A percentile compares a stretch with the other conserved stretches of the same genome.
These are phyloP conservation scores for Sarcophaga peregrina DNA, from an alignment of 1,140 invertebrate genomes.

Conservation along the genomic window DNA sequence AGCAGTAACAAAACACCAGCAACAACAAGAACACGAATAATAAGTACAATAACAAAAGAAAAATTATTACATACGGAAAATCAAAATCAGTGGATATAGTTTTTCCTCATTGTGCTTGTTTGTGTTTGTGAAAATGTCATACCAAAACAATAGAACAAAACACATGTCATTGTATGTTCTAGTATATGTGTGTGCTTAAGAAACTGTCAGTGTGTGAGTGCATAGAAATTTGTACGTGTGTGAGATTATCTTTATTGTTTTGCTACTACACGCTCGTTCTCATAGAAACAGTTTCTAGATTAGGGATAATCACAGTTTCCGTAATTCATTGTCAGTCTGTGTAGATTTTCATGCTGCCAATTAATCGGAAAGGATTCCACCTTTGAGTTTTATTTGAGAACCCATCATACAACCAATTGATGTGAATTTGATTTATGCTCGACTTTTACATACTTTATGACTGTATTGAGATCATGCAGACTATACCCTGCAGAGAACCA, in stretches of 20 bases:
- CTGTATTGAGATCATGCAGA: no score
- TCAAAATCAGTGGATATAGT: not conserved
- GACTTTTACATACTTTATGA: no score
- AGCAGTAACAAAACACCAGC: no score
- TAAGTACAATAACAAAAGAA: not conserved
- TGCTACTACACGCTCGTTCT: not conserved
- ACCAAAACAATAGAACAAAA: slow-evolving; percentile 1
- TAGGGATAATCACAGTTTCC: not conserved
- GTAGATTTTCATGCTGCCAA: no score
- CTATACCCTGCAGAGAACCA: no score
- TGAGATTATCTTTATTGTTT: not conserved
- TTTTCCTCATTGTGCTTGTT: not conserved
- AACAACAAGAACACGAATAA: not conserved
- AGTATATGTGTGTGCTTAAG: not conserved
- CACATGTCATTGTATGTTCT: not conserved
- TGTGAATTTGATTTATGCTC: no score
- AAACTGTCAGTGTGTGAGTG: not conserved
- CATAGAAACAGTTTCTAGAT: not conserved
- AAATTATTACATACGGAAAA: not conserved
- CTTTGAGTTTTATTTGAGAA: no score
- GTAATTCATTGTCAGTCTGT: no score
- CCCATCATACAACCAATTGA: no score
- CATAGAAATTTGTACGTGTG: not conserved
- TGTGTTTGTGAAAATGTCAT: not conserved
- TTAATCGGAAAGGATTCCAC: no score